Conservation (phyloP, 2,888 invertebrate species). For the Amblyjoppa proteus region DNA sequence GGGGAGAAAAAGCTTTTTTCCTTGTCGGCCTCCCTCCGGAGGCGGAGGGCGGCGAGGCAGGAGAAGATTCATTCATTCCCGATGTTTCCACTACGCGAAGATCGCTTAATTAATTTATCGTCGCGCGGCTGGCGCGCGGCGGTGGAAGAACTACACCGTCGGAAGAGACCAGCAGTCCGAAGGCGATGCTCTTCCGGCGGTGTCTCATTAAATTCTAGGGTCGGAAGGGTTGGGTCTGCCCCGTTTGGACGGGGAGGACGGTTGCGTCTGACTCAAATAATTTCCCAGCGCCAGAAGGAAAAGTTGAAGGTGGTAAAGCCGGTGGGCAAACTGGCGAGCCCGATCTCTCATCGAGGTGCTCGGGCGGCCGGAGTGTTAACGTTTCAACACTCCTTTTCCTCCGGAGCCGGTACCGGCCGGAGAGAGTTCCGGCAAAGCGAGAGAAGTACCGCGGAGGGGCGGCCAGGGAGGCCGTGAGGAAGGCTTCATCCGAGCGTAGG, state of each 20-base stretch:
- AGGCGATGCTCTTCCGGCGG: constrained; percentile 7
- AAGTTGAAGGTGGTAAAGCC: constrained; percentile 51
- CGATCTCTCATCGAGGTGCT: constrained; percentile 44
- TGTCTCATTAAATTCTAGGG: constrained; percentile 36
- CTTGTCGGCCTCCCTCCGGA: too few species aligned
- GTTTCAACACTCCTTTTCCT: constrained; percentile 72
- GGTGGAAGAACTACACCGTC: neutral
- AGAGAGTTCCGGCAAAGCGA: constrained; percentile 42
- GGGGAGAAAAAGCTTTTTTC: too few species aligned
- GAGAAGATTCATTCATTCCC: constrained; percentile 24
- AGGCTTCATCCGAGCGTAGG: neutral
- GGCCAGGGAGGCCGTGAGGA: neutral
- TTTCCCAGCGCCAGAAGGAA: constrained; percentile 39
- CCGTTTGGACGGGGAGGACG: neutral
- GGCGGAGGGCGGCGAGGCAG: neutral
- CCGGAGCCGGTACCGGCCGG: constrained; percentile 28
- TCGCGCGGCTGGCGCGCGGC: neutral
- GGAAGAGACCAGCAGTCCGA: neutral
- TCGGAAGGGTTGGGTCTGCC: neutral
- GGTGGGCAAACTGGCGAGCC: constrained; percentile 54
- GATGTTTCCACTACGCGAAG: constrained; percentile 17
- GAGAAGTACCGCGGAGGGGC: neutral
- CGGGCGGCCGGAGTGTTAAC: constrained; percentile 69
- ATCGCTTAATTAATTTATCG: constrained; percentile 34
- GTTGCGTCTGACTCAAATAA: constrained; percentile 35